Evolutionary conservation across 64 coral and sea anemone species (phyloP).

Genomic region (Acropora yongei): DNA sequence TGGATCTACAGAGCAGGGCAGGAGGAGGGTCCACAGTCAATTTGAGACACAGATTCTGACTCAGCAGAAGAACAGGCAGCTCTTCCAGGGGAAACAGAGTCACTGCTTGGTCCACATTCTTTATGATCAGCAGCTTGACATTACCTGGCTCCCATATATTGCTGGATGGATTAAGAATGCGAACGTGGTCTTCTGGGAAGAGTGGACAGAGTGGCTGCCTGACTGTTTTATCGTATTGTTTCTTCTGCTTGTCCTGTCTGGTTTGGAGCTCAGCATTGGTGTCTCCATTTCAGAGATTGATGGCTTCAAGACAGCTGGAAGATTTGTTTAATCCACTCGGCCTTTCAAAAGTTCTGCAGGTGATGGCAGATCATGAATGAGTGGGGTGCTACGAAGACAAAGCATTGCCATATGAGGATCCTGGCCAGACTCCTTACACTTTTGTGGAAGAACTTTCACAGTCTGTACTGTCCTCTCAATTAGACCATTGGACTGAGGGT

Average conservation of each 20-base stretch:
- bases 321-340: no score
- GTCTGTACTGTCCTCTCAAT: constrained; percentile 55
- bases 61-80: not conserved
- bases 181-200: constrained; percentile 22
- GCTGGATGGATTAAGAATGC: constrained; percentile 28
- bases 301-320: not conserved
- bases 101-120: not conserved
- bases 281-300: constrained; percentile 9
- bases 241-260: constrained; percentile 42
- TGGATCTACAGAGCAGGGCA: not conserved
- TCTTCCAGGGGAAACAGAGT: not conserved
- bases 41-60: no score
- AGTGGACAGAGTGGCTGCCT: not conserved
- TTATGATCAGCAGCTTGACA: constrained; percentile 2
- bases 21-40: not conserved
- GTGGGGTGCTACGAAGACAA: no score
- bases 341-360: no score
- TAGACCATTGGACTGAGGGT: constrained; percentile 46
- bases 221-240: constrained; percentile 11
- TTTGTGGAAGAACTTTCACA: constrained; percentile 3
- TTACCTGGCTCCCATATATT: constrained; percentile 36
- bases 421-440: no score
- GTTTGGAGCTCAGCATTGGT: not conserved
- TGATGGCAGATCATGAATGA: no score
- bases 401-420: no score